Base-by-base conservation (phyloP, 1,140 invertebrate species). In the Grapholita molesta region DNA sequence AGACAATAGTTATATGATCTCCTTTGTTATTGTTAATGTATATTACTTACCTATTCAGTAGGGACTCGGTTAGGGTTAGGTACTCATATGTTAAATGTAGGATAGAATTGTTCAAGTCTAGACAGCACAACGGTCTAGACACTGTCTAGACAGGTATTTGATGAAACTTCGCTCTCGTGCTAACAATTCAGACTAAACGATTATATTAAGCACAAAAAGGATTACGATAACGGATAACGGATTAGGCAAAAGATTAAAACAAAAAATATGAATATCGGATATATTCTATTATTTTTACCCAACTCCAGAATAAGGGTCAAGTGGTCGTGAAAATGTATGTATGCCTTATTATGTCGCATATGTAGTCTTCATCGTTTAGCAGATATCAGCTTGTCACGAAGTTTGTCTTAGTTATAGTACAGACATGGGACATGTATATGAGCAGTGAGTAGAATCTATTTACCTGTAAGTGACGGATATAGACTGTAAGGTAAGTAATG, bases 121-220 rank as follows among this genome's bases (percentile, higher is more conserved):
- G 89, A 91, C 87, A 73, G 24, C 64, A n/a, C 42, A 61, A 71
- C 38, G 72, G 87, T 89, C 87, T 89, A 89, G 87, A 89, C 87
- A 67, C n/a, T 64, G 89, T 91, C 89, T 91, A 91, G 89, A 90
- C 87, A 87, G 86, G 89, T 91, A 91, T 91, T 88, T 79, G 83
- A 78, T 81, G 73, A 82, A 83, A 82, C 79, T 79, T 74, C 71
- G 76, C 71, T 87, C 79, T 82, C 75, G 70, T 78, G 77, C 64
- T 64, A 88, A 84, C 80, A 90, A 77, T 73, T 82, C 72, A 73
- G 69, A 83, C 82, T 79, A 78, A 85, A 86, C 81, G 80, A 68
- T 71, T 80, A 24, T 67, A 73, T 68, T 55, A 68, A 70, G 24
- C n/a, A 55, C 3, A 57, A 53, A 30, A 57, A 53, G 11, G 12